Evolutionary conservation across 2,888 invertebrate species (phyloP), one percentile per base, ranked within the genome.

Genomic region (Lomographa bimaculata): DNA sequence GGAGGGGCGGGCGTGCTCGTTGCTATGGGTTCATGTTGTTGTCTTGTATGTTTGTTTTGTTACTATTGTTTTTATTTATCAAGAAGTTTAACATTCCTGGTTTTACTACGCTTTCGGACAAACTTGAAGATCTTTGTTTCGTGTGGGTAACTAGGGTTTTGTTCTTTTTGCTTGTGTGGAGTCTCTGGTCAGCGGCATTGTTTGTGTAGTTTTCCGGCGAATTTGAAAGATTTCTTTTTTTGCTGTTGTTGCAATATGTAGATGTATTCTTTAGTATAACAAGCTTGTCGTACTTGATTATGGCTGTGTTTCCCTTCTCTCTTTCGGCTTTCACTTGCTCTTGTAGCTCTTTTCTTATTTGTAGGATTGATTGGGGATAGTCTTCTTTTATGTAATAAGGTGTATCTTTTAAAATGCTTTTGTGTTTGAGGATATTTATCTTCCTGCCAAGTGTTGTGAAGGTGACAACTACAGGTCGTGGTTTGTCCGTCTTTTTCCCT

Each of bases 251-350:
- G 11, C 26, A 32, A 30, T 9, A 35, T n/a, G 5, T 7, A 5
- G 11, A n/a, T 10, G 5, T 6, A 4, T 12, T 29, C 10, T 32
- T 25, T 28, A 47, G 23, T 36, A 51, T 9, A 1, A 51, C 21
- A 18, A 51, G 26, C 18, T 47, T 51, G 21, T 52, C 46, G 14
- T 50, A 50, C 41, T 50, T 47, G 17, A 50, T 46, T 7, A 38
- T 40, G 8, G 30, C 44, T 34, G 7, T 30, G n/a, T 50, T 46
- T 2, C 44, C 50, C 16, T 44, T 47, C 14, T 51, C 45, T 28
- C 27, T 41, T 38, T 47, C 50, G 1, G 14, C 27, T 34, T 36
- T 33, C 7, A 36, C 39, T 39, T 39, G 44, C n/a, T 45, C 39
- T 6, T 42, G 47, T 30, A 47, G 30, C 24, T 33, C 36, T 36